Conservation (phyloP, 2,113 vertebrate genomes). For the Bambusicola thoracicus region DNA sequence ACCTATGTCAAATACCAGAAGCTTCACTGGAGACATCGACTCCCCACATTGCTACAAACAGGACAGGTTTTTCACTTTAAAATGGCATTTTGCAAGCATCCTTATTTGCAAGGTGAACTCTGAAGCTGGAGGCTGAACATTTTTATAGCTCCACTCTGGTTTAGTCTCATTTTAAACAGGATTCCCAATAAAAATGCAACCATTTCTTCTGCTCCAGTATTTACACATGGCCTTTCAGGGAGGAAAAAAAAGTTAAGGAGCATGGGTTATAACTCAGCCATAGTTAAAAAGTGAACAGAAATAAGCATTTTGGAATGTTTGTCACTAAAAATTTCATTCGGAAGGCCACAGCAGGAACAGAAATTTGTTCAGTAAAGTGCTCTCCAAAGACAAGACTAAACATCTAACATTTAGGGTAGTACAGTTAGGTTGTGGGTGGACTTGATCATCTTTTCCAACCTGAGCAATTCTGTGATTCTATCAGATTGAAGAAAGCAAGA, state of each 20-base stretch:
- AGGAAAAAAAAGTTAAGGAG: neutral
- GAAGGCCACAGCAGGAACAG: slow-evolving; percentile 2
- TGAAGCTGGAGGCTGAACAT: neutral
- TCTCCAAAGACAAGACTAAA: neutral
- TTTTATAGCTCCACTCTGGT: neutral
- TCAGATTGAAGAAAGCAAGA: neutral
- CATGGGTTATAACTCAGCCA: neutral
- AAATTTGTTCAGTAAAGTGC: neutral
- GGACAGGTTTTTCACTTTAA: neutral
- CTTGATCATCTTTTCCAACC: too few species aligned
- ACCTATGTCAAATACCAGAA: neutral
- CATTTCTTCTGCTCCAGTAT: neutral
- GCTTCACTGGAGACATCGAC: neutral
- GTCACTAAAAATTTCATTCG: neutral
- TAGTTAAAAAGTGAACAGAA: neutral
- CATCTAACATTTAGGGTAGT: neutral
- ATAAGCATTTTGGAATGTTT: neutral
- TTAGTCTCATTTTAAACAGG: neutral
- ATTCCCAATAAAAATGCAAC: neutral
- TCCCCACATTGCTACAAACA: neutral
- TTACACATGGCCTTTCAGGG: neutral
- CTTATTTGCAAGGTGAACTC: neutral
- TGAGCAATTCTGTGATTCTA: too few species aligned
- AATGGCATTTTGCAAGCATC: neutral
- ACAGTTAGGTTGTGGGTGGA: too few species aligned